Evolutionary conservation across 2,888 invertebrate species (phyloP), one percentile per base, ranked within the genome.

Genomic region (Agrochola lota): DNA sequence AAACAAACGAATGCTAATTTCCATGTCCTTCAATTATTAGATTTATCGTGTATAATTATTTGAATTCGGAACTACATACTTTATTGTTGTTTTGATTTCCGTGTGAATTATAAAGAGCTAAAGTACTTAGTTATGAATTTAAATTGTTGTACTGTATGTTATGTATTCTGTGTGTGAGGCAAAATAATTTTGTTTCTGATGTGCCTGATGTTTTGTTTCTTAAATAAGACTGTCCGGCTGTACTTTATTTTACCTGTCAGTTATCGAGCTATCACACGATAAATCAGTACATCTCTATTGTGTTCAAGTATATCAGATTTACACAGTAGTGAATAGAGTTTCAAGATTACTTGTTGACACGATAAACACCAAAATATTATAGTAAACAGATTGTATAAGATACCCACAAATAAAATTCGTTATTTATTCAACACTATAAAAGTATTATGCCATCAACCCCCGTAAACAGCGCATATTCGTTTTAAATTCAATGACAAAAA

Each of bases 251-350:
- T 57, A 64, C 40, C 70, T 70, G 74, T 72, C 85, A 80, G 52
- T 69, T 80, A 66, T 66, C 46, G 26, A 74, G 46, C 49, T 83
- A 85, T 85, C 85, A 26, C 46, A 59, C 60, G 9, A 59, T 8
- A 71, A 70, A 80, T 78, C 80, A 59, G 49, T 66, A 67, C 71
- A 85, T 76, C 83, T 79, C 59, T 55, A 77, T 78, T 76, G 68
- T 77, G 9, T 35, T 66, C 20, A 1, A 57, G 26, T 67, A 60
- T 71, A 84, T 75, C 72, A 73, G 67, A 57, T 79, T 75, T 71
- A 67, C 23, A 30, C 62, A 66, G 49, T 60, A 55, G 59, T 64
- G 60, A 77, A 73, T 60, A 26, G 7, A 64, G 20, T 69, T 52
- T 78, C 71, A 60, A 64, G 62, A 69, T 83, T 63, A 68, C 30